These are phyloP conservation scores for Parambassis ranga DNA, from an alignment of 2,797 vertebrate genomes.

Conservation along the genomic window DNA sequence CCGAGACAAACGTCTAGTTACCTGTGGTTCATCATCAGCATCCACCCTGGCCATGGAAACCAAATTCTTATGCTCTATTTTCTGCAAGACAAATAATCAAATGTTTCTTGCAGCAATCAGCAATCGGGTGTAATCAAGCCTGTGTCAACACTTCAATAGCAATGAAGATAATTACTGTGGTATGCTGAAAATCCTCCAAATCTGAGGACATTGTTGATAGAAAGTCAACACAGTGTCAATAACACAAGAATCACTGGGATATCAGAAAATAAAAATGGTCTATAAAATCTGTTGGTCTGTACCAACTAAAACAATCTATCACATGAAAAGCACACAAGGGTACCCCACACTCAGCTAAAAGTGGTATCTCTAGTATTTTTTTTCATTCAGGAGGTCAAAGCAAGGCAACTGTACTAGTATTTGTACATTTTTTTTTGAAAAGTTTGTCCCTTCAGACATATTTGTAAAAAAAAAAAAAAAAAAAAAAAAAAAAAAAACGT, in stretches of 20 bases:
- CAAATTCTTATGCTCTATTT: conserved; percentile 56
- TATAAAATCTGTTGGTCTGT: no score
- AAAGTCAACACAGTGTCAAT: no score
- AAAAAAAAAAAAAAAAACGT: background rate
- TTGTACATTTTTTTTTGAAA: background rate
- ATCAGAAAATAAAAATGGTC: no score
- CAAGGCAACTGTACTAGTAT: no score
- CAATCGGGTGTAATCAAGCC: conserved; percentile 23
- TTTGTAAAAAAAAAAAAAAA: background rate
- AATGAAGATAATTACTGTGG: background rate
- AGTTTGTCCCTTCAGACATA: background rate
- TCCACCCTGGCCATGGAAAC: conserved; percentile 42
- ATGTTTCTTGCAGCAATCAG: conserved; percentile 19
- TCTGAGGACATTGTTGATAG: no score
- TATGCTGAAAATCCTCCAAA: no score
- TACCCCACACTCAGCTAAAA: no score
- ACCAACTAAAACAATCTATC: no score
- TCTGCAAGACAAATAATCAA: conserved; percentile 61
- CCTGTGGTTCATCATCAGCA: conserved; percentile 60
- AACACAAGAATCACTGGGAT: no score
- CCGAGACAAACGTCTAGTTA: conserved; percentile 60
- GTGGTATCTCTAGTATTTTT: no score
- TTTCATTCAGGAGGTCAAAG: no score
- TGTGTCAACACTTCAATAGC: conserved; percentile 42
- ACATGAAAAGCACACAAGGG: no score